A percentile compares a stretch with the other conserved stretches of the same genome.
phyloP scores from a whole-genome alignment of 2,888 invertebrate species.

The Chymomyza caudatula region DNA sequence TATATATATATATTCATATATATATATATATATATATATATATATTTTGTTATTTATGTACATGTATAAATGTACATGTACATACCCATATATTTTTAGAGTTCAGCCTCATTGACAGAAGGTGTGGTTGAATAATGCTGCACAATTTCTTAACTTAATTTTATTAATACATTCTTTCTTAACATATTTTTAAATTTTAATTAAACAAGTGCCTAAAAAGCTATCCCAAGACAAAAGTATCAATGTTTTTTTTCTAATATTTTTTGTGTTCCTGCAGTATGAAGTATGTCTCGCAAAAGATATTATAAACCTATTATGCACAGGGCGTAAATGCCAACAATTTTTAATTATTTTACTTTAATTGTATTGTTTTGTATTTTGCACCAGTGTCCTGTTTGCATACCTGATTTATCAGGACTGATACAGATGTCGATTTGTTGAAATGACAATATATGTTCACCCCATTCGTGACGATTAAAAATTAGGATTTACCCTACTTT shows the following conservation, averaged over 20 bases:
- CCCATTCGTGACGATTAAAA: too few species aligned
- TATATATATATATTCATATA: neutral
- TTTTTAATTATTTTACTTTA: neutral
- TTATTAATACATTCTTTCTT: neutral
- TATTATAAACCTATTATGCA: neutral
- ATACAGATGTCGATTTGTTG: neutral
- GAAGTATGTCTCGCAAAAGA: neutral
- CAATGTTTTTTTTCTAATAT: too few species aligned
- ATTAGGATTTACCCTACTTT: too few species aligned
- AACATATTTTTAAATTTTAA: neutral
- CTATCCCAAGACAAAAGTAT: neutral
- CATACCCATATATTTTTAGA: neutral
- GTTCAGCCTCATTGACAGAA: neutral
- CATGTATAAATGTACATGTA: neutral
- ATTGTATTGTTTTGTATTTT: neutral
- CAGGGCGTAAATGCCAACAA: too few species aligned
- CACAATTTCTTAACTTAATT: neutral
- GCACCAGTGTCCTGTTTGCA: neutral
- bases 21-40: neutral
- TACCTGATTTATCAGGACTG: neutral
- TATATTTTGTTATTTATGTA: neutral
- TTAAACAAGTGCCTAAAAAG: neutral
- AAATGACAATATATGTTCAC: neutral
- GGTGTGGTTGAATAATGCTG: neutral
- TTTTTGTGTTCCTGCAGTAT: too few species aligned